phyloP scores from a whole-genome alignment of 1,140 invertebrate species.

The Drosophila lacertosa region DNA sequence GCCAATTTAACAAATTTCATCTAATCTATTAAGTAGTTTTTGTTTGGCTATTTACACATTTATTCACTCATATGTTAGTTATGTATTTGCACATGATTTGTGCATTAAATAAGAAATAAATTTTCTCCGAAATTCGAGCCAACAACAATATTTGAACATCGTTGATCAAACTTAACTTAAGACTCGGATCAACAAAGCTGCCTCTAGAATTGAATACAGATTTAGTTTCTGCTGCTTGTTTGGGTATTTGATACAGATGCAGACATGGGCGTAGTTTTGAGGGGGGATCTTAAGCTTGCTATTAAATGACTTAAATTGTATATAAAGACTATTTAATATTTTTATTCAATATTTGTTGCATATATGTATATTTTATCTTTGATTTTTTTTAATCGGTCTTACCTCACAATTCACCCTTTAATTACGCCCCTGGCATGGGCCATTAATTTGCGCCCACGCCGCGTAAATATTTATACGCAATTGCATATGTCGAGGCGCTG shows the following conservation, averaged over 20 bases:
- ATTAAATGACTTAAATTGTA: no score
- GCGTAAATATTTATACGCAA: constrained; percentile 80
- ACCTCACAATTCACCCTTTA: neutral
- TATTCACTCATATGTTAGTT: neutral
- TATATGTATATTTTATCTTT: no score
- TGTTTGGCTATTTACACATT: neutral
- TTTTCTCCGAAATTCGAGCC: constrained; percentile 20
- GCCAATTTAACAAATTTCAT: constrained; percentile 1
- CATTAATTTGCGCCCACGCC: constrained; percentile 68
- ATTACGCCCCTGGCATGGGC: constrained; percentile 23
- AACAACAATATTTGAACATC: constrained; percentile 49
- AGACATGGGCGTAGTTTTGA: neutral
- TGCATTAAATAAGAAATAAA: constrained; percentile 48
- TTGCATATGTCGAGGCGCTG: constrained; percentile 60
- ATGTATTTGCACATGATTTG: constrained; percentile 20
- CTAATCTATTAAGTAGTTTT: neutral
- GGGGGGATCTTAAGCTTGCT: no score
- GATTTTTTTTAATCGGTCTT: no score
- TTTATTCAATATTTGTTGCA: neutral
- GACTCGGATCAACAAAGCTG: constrained; percentile 2
- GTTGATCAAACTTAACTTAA: constrained; percentile 12
- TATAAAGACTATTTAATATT: no score
- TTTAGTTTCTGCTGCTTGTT: neutral
- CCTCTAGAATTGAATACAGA: neutral
- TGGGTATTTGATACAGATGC: neutral